Percentiles rank a stretch among this genome's conserved stretches.
Evolutionary conservation across 2,797 vertebrate genomes (phyloP).

Genomic region (Alcedo quadribrachys): DNA sequence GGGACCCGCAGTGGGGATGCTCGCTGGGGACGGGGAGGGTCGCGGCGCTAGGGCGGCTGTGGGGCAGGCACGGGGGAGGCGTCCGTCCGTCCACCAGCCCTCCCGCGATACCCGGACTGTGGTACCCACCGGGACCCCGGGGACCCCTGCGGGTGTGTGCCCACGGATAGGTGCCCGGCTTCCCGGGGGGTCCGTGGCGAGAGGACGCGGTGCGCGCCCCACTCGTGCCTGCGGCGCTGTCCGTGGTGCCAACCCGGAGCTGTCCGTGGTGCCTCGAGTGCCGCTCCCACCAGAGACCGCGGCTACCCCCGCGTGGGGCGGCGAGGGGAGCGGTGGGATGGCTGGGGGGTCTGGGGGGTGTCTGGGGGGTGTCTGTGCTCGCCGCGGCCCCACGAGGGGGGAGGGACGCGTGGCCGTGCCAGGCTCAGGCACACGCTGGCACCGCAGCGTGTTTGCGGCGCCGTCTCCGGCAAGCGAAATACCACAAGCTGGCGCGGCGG

Average conservation of each 20-base stretch:
- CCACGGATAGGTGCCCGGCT: not conserved
- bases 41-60: no score
- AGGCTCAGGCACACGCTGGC: constrained; percentile 75
- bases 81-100: not conserved
- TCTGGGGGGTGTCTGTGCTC: not conserved
- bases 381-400: not conserved
- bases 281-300: not conserved
- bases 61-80: not conserved
- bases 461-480: constrained; percentile 81
- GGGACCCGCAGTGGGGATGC: no score
- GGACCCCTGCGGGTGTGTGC: not conserved
- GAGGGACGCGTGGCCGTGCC: not conserved
- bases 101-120: not conserved
- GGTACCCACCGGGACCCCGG: not conserved
- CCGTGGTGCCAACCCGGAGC: not conserved
- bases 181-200: not conserved
- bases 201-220: not conserved
- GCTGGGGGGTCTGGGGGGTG: not conserved
- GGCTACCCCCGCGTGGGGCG: not conserved
- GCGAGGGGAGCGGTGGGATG: not conserved
- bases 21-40: not conserved
- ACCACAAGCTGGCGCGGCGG: constrained; percentile 80
- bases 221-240: constrained; percentile 10
- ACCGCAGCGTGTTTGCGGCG: constrained; percentile 76
- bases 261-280: not conserved